A percentile compares a stretch with the other conserved stretches of the same genome.
phyloP scores from a whole-genome alignment of 2,888 invertebrate genomes.

The Poecilobothrus nobilitatus region DNA sequence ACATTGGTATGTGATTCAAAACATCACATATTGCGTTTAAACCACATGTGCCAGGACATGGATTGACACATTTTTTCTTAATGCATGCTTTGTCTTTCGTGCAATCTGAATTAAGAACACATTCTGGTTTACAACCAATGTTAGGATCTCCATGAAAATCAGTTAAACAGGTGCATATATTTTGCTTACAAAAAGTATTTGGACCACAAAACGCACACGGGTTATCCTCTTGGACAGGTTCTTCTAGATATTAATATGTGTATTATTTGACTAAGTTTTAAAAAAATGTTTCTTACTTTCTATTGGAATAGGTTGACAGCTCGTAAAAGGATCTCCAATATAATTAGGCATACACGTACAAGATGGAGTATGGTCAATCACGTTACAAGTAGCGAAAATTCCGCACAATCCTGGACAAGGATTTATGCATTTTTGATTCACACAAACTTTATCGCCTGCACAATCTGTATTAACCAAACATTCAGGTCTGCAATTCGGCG shows the following conservation, averaged over 20 bases:
- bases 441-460: conserved; percentile 57
- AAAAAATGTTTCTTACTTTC: conserved; percentile 19
- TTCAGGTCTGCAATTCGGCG: conserved; percentile 63
- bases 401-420: conserved; percentile 65
- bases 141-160: conserved; percentile 73
- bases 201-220: conserved; percentile 64
- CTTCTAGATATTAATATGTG: conserved; percentile 29
- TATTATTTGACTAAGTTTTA: conserved; percentile 10
- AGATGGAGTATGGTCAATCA: conserved; percentile 58
- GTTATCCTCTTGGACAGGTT: conserved; percentile 43
- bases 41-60: conserved; percentile 69
- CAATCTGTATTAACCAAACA: conserved; percentile 63
- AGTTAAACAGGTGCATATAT: conserved; percentile 60
- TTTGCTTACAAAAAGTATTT: conserved; percentile 55
- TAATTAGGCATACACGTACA: conserved; percentile 54
- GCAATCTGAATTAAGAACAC: conserved; percentile 65
- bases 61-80: conserved; percentile 62
- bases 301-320: conserved; percentile 38
- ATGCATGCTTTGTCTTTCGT: conserved; percentile 57
- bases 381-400: conserved; percentile 51
- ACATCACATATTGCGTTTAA: conserved; percentile 64
- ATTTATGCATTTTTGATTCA: conserved; percentile 59
- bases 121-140: conserved; percentile 67
- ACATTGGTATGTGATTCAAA: conserved; percentile 66
- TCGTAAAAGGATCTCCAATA: conserved; percentile 50